These are phyloP conservation scores for Psittacula derbiana DNA, from an alignment of 2,797 vertebrate genomes.

Conservation along the genomic window DNA sequence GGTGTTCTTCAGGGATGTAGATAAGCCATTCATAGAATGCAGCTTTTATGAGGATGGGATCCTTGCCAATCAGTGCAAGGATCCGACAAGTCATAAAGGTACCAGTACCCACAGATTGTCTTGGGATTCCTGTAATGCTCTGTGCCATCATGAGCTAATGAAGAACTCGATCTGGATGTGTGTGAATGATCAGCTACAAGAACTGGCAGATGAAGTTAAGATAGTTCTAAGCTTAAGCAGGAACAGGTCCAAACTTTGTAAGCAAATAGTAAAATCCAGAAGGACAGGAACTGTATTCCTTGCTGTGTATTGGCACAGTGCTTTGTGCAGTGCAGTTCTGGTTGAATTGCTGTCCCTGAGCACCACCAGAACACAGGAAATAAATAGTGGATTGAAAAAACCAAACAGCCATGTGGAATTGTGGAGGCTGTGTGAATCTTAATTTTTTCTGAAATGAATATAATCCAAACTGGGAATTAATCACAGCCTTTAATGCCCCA, in stretches of 20 bases:
- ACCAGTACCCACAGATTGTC: not conserved
- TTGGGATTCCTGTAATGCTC: not conserved
- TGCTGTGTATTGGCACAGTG: not conserved
- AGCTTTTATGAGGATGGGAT: not conserved
- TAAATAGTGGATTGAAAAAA: not conserved
- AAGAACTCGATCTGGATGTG: not conserved
- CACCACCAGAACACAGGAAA: not conserved
- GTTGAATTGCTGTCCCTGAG: not conserved
- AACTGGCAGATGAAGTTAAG: not conserved
- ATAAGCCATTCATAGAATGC: not conserved
- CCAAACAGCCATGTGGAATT: not conserved
- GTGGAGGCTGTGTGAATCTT: not conserved
- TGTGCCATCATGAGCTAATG: not conserved
- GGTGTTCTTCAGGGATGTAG: not conserved
- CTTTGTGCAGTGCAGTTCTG: not conserved
- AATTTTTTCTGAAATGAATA: conserved; percentile 17
- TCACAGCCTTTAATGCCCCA: not conserved
- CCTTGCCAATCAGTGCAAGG: not conserved
- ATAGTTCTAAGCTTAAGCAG: not conserved
- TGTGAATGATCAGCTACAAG: not conserved
- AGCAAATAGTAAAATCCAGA: not conserved
- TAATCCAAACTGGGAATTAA: not conserved
- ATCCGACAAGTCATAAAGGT: not conserved
- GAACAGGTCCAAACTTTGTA: not conserved
- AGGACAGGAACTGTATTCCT: not conserved